Evolutionary conservation across 2,113 vertebrate species (phyloP), one percentile per base, ranked within the genome.

Genomic region (Sebastes fasciatus): DNA sequence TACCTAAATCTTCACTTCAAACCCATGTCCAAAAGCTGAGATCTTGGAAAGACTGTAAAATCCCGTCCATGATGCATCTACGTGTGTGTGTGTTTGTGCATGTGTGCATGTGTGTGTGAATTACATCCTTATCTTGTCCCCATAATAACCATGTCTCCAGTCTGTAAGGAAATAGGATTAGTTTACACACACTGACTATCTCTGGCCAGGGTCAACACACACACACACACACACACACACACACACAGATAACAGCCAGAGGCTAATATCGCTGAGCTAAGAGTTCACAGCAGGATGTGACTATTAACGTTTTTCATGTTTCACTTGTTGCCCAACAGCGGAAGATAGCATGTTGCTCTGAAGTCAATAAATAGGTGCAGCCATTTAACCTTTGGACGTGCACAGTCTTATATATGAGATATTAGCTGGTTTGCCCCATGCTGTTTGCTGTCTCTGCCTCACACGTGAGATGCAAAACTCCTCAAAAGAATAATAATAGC

Each of bases 161-260:
- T n/a, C 84, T 84, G 63, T 84, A 81, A 78, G 80, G 83, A 86
- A 86, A 90, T 67, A 70, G 86, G 85, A 92, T 89, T 86, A 87
- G 83, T 71, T 65, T 77, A 49, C 64, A 67, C 58, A 75, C 69
- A 84, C 63, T 65, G 54, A 60, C 43, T 83, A 79, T 86, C 71
- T 80, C 75, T 84, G 80, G 55, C 68, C 55, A 54, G 83, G 77
- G 80, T 88, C 83, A 88, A 77, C 49, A 62, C 57, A 54, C 70
- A 67, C 65, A n/a, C n/a, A 61, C 49, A 76, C 62, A 63, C 16
- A 61, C 21, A 42, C n/a, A n/a, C 57, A 82, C 48, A 55, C 48
- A 70, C 83, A 82, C 67, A 46, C 72, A 65, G 60, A 21, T 42
- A 67, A 23, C 73, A 61, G 54, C 74, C 60, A 2, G 49, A 23